These are phyloP conservation scores for Chloropsis cyanopogon DNA, from an alignment of 2,113 vertebrate species.

Conservation along the genomic window DNA sequence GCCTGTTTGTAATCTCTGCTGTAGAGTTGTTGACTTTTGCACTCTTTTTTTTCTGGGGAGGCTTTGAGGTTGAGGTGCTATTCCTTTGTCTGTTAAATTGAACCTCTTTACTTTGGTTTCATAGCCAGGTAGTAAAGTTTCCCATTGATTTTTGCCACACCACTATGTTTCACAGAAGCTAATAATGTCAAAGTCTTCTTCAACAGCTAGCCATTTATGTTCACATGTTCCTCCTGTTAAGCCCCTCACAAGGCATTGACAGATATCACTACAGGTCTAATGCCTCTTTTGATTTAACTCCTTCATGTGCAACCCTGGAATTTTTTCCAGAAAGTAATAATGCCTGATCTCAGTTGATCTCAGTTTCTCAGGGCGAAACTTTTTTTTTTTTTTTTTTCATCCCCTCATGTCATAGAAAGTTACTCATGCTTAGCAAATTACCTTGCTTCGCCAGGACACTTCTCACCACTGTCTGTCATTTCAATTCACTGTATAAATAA, in stretches of 20 bases:
- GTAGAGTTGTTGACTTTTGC: background rate
- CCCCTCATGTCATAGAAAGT: background rate
- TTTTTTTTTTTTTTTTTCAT: too few species aligned
- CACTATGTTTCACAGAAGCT: slow-evolving; percentile 25
- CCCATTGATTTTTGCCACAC: slow-evolving; percentile 30
- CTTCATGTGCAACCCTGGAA: background rate
- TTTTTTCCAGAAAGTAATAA: background rate
- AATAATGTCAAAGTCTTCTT: slow-evolving; percentile 26
- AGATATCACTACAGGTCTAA: background rate
- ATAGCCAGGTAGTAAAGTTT: background rate
- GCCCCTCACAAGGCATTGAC: background rate
- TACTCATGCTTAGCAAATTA: background rate
- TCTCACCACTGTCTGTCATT: background rate
- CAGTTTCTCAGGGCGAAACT: background rate
- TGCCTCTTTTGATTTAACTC: background rate
- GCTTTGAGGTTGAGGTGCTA: background rate
- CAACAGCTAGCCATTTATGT: background rate
- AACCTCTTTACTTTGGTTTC: slow-evolving; percentile 9
- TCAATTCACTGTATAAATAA: background rate
- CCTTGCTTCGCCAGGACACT: background rate
- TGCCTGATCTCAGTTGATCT: background rate
- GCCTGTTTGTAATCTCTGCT: background rate
- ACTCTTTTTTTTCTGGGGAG: background rate
- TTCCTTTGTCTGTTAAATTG: background rate
- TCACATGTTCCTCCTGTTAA: background rate